Conservation (phyloP, 2,113 vertebrate species). For the Ornithorhynchus anatinus region DNA sequence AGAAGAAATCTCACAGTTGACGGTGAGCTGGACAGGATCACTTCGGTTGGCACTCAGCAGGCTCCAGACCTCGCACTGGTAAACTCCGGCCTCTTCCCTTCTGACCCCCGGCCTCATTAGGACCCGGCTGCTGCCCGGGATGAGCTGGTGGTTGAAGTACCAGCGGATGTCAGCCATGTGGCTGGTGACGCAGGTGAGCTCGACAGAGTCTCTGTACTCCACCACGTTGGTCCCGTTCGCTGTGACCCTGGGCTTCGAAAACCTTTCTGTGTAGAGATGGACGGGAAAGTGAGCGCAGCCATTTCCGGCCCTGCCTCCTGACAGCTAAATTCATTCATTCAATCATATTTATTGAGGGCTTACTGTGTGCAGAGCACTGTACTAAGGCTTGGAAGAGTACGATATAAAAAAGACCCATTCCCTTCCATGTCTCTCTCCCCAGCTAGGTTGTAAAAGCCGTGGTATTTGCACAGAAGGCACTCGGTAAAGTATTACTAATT, state of each 20-base stretch:
- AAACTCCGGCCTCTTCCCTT: slow-evolving; percentile 47
- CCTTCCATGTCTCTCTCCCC: too few relatives aligned
- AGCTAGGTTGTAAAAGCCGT: too few relatives aligned
- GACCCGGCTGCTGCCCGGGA: slow-evolving; percentile 12
- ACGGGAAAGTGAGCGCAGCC: slow-evolving; percentile 46
- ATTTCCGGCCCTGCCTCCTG: too few relatives aligned
- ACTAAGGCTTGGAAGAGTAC: too few relatives aligned
- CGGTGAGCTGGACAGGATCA: slow-evolving; percentile 37
- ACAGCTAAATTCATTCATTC: too few relatives aligned
- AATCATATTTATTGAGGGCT: too few relatives aligned
- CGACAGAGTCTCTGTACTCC: slow-evolving; percentile 53
- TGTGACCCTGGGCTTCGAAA: slow-evolving; percentile 34
- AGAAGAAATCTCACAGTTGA: slow-evolving; percentile 58
- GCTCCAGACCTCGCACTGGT: slow-evolving; percentile 57
- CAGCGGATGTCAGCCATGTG: slow-evolving; percentile 39
- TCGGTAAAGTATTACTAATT: too few relatives aligned
- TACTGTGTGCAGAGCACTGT: too few relatives aligned
- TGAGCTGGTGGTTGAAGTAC: slow-evolving; percentile 45
- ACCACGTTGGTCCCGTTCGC: slow-evolving; percentile 39
- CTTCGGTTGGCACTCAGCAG: slow-evolving; percentile 51
- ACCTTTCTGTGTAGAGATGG: slow-evolving; percentile 49
- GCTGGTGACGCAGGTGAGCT: slow-evolving; percentile 35
- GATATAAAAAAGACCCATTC: too few relatives aligned
- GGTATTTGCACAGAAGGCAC: too few relatives aligned
- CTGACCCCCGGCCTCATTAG: slow-evolving; percentile 41